Conservation (phyloP, 2,888 invertebrate genomes). For the Platynereis dumerilii region DNA sequence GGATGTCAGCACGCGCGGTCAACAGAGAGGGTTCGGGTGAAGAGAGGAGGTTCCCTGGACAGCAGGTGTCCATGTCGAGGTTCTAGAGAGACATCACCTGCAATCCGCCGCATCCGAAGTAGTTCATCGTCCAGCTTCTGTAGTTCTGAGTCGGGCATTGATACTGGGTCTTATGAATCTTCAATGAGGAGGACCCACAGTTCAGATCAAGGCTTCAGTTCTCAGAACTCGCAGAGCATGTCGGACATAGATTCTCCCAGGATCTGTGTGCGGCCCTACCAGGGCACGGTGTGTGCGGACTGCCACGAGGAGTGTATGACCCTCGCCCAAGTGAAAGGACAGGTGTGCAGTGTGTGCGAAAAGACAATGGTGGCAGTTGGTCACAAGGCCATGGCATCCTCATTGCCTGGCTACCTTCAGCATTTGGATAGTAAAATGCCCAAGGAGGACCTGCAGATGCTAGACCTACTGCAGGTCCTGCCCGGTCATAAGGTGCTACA, state of each 20-base stretch:
- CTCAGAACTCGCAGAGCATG: neutral
- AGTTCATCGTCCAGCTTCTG: too few relatives aligned
- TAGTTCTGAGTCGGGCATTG: conserved; percentile 35
- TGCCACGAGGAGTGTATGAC: conserved; percentile 6
- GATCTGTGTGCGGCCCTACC: conserved; percentile 14
- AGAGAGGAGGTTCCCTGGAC: too few relatives aligned
- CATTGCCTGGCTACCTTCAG: conserved; percentile 9
- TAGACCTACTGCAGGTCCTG: conserved; percentile 21
- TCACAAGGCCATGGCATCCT: conserved; percentile 5
- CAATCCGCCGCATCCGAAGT: too few relatives aligned
- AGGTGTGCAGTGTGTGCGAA: too few relatives aligned
- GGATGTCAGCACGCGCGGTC: too few relatives aligned
- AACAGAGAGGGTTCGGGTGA: too few relatives aligned
- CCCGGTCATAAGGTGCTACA: conserved; percentile 22
- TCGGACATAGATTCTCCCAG: conserved; percentile 13
- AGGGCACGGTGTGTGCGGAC: conserved; percentile 19
- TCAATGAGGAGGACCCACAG: conserved; percentile 16
- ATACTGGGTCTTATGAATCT: conserved; percentile 32
- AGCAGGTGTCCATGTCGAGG: too few relatives aligned
- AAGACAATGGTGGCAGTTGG: neutral
- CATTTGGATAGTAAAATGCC: conserved; percentile 15
- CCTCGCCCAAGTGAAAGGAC: too few relatives aligned
- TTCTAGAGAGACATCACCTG: too few relatives aligned
- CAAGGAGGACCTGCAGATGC: conserved; percentile 22
- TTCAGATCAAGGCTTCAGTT: conserved; percentile 17